These are phyloP conservation scores for Drepana arcuata DNA, from an alignment of 1,140 invertebrate genomes.

Conservation along the genomic window DNA sequence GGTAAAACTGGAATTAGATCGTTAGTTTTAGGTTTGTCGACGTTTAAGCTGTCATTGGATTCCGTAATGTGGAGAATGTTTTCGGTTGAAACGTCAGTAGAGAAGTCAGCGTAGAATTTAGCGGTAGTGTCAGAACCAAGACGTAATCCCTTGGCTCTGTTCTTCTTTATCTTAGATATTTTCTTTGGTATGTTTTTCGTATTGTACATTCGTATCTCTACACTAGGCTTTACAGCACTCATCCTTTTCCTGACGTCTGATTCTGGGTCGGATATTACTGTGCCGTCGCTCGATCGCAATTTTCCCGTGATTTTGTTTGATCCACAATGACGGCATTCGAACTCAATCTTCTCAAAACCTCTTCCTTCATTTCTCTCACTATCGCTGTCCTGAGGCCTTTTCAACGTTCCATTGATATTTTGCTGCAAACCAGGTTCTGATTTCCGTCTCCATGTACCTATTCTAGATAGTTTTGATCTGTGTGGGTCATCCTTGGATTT, in stretches of 20 bases:
- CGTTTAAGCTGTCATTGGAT: conserved; percentile 74
- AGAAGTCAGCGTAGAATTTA: conserved; percentile 78
- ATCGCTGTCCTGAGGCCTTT: conserved; percentile 50
- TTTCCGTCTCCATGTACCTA: conserved; percentile 78
- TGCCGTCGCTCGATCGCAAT: conserved; percentile 27
- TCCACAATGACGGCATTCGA: conserved; percentile 61
- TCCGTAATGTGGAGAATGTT: conserved; percentile 76
- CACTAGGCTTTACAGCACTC: conserved; percentile 27
- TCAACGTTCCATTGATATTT: conserved; percentile 35
- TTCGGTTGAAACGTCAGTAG: conserved; percentile 70
- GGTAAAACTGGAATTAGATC: conserved; percentile 21
- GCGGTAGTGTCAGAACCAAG: conserved; percentile 70
- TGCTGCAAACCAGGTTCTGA: conserved; percentile 78
- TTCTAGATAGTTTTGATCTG: conserved; percentile 68
- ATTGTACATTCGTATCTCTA: conserved; percentile 75
- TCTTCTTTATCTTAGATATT: conserved; percentile 77
- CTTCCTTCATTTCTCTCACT: conserved; percentile 37
- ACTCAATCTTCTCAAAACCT: conserved; percentile 57
- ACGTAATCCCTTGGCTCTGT: conserved; percentile 67
- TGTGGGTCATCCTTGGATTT: conserved; percentile 69
- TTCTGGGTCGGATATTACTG: conserved; percentile 46
- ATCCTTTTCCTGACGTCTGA: conserved; percentile 31
- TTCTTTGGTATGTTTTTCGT: conserved; percentile 78
- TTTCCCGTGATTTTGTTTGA: conserved; percentile 56
- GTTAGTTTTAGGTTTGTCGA: conserved; percentile 37